Evolutionary conservation across 1,140 invertebrate genomes (phyloP), one percentile per base, ranked within the genome.

Genomic region (Diorhabda sublineata): DNA sequence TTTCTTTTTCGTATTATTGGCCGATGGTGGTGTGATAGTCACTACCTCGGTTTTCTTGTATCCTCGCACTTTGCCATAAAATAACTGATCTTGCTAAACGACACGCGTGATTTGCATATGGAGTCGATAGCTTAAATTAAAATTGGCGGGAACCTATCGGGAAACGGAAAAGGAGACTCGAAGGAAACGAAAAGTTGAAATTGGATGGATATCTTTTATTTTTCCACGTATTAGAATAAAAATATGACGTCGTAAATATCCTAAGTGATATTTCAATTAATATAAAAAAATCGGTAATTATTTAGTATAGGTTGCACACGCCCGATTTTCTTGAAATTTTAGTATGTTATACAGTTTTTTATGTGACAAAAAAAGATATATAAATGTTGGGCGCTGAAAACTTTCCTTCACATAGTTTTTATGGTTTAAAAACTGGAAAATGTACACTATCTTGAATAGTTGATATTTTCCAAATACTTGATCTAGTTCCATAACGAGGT

Each of bases 41-140:
- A 52, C 47, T 52, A 52, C 63, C 43, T 62, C 63, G 45, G 56
- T 70, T 26, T 26, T 73, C 74, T 73, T 73, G 69, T 75, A 75
- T 71, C 71, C 58, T 68, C 71, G 69, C 67, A 68, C 66, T 58
- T 67, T 68, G 72, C 76, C 70, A 76, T 77, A 77, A 77, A 77
- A 77, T 77, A 77, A 76, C 76, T 74, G 76, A 78, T 75, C 75
- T 67, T 47, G 71, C 68, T 73, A 76, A 78, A 76, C 76, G 76
- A 74, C 76, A 76, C 74, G 74, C 76, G 76, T 76, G 76, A 78
- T 78, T 78, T 78, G 76, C 76, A 78, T 78, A 74, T 75, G 75
- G 66, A 75, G 71, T 69, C 70, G 70, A 70, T 69, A 59, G 74
- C 65, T 75, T 73, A 71, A 73, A 75, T 75, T 75, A 73, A 73